Evolutionary conservation across 2,113 vertebrate genomes (phyloP), one percentile per base, ranked within the genome.

Genomic region (Petroica traversi): DNA sequence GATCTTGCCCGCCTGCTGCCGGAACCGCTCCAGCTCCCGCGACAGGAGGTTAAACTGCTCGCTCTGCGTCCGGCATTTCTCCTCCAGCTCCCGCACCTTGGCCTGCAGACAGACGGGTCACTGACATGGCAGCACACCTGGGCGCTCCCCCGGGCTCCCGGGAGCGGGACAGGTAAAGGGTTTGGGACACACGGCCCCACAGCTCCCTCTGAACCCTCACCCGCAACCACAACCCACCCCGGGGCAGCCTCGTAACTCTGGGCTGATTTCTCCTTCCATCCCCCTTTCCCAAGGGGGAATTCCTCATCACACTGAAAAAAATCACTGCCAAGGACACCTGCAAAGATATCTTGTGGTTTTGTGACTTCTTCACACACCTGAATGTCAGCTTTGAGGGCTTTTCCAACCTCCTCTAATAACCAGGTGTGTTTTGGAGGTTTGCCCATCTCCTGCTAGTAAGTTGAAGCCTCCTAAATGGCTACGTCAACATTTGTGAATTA

Each of bases 11-110:
- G 99, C 98, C 96, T 99, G 99, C 97, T 98, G 98, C 58, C 99
- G 98, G 95, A 99, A 99, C 80, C 97, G 98, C 97, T 99, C 98
- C 97, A 99, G 98, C 96, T 99, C 99, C 96, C 98, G 98, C 12
- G 99, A 99, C 94, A 99, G 98, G 95, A 99, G 98, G 97, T 99
- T 98, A 98, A 99, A 99, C 96, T 99, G 99, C 96, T 99, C 99
- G 88, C 99, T 99, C 98, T 99, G 99, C 3, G 87, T 96, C 92
- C 99, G 98, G 91, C 99, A 99, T 99, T 99, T 99, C 95, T 99
- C 99, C 97, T 99, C 99, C 96, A 99, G 97, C 98, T 99, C 99
- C 9, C 98, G 98, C 19, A 99, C 99, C 97, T 99, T 99, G 97
- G 98, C 98, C 99, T 99, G 96, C 36, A 2, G n/a, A 36, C 33